Evolutionary conservation across 2,113 vertebrate genomes (phyloP).

Genomic region (Daubentonia madagascariensis): DNA sequence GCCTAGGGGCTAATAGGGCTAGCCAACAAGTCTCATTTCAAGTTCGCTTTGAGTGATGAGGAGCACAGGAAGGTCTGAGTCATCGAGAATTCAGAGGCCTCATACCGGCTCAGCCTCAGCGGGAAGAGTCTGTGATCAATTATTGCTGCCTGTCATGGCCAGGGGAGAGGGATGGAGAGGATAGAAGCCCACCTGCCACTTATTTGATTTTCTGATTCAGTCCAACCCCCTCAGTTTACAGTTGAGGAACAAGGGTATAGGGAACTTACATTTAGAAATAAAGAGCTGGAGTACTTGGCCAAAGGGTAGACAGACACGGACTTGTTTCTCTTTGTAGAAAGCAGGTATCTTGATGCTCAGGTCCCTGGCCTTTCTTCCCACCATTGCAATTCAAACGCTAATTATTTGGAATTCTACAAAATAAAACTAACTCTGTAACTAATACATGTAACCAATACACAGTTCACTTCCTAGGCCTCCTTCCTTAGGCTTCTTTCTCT

Average conservation of each 20-base stretch:
- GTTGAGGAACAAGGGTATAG: not conserved
- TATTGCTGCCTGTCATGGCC: not conserved
- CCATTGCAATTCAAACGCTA: not conserved
- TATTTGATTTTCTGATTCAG: conserved; percentile 20
- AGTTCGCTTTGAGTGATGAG: not conserved
- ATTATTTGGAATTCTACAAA: not conserved
- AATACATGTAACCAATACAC: not conserved
- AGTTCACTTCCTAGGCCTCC: not conserved
- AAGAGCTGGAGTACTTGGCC: not conserved
- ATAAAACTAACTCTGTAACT: not conserved
- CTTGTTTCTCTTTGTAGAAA: not conserved
- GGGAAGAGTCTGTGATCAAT: not conserved
- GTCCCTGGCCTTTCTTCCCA: not conserved
- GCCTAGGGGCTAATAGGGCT: not conserved
- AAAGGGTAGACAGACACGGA: not conserved
- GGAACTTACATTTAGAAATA: not conserved
- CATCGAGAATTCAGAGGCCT: not conserved
- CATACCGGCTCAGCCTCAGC: not conserved
- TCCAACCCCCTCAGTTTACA: not conserved
- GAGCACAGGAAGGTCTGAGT: not conserved
- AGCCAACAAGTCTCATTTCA: not conserved
- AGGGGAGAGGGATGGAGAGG: not conserved
- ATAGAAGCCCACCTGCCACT: not conserved
- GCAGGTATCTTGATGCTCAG: not conserved
- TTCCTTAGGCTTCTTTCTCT: conserved; percentile 20